A percentile compares a stretch with the other conserved stretches of the same genome.
These are phyloP conservation scores for Picathartes gymnocephalus DNA, from an alignment of 2,113 vertebrate species.

Conservation along the genomic window DNA sequence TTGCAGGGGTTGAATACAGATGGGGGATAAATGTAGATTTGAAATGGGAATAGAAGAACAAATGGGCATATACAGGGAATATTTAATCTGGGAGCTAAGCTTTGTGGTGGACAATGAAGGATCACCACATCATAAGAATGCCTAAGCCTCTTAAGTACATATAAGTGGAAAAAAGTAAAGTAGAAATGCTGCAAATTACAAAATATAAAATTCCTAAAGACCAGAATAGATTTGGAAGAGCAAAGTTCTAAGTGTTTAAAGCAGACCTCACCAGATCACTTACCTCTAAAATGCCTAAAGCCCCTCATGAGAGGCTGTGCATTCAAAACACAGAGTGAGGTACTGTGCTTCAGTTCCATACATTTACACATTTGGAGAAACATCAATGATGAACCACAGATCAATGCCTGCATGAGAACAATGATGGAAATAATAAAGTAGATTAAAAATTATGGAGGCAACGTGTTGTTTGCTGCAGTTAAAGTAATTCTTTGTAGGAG, in stretches of 20 bases:
- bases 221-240: neutral
- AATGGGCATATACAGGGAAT: neutral
- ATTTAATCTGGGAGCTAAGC: neutral
- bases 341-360: neutral
- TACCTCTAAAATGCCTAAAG: neutral
- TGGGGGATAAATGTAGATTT: neutral
- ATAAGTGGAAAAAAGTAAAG: neutral
- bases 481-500: neutral
- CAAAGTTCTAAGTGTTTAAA: neutral
- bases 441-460: neutral
- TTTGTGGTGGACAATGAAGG: neutral
- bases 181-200: neutral
- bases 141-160: neutral
- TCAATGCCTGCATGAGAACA: neutral
- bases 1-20: neutral
- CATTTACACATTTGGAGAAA: neutral
- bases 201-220: neutral
- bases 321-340: neutral
- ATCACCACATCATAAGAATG: neutral
- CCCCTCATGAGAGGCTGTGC: neutral
- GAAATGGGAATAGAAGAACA: neutral
- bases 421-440: neutral
- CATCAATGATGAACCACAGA: neutral
- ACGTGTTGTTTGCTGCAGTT: neutral
- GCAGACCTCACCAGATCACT: neutral